Percentiles rank a stretch among this genome's conserved stretches.
phyloP scores from a whole-genome alignment of 1,140 invertebrate genomes.

The Adelges cooleyi region DNA sequence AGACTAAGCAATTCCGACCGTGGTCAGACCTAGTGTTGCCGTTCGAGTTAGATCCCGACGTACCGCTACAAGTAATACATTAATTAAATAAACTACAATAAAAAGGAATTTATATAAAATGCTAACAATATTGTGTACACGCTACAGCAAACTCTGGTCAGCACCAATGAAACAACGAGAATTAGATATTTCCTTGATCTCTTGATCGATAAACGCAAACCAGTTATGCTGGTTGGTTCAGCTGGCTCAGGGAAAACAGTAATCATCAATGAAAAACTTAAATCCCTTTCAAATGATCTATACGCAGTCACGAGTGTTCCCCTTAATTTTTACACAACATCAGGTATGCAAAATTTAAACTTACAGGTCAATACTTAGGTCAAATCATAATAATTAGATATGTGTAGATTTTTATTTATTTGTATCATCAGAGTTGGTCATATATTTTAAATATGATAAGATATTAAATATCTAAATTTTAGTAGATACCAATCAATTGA shows the following conservation, averaged over 20 bases:
- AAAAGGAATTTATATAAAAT: no score
- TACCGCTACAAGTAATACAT: constrained; percentile 61
- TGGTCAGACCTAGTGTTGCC: constrained; percentile 68
- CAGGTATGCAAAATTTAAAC: constrained; percentile 44
- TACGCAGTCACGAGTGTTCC: constrained; percentile 77
- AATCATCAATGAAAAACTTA: constrained; percentile 72
- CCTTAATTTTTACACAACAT: constrained; percentile 93
- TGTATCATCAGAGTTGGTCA: no score
- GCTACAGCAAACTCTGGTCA: constrained; percentile 65
- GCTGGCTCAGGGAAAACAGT: constrained; percentile 82
- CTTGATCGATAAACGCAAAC: constrained; percentile 63
- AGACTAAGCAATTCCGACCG: constrained; percentile 70
- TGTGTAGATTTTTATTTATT: no score
- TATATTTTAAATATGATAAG: no score
- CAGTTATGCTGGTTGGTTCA: constrained; percentile 81
- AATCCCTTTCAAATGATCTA: constrained; percentile 52
- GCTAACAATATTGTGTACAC: no score
- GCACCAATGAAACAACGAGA: constrained; percentile 78
- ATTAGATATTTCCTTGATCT: constrained; percentile 83
- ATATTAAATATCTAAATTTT: no score
- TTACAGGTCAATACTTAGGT: no score
- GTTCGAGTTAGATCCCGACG: constrained; percentile 73
- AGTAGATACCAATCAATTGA: no score
- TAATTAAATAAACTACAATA: no score
- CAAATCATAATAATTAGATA: no score